These are phyloP conservation scores for Yoshiicerus persimilis DNA, from an alignment of 1,140 invertebrate species.

Conservation along the genomic window DNA sequence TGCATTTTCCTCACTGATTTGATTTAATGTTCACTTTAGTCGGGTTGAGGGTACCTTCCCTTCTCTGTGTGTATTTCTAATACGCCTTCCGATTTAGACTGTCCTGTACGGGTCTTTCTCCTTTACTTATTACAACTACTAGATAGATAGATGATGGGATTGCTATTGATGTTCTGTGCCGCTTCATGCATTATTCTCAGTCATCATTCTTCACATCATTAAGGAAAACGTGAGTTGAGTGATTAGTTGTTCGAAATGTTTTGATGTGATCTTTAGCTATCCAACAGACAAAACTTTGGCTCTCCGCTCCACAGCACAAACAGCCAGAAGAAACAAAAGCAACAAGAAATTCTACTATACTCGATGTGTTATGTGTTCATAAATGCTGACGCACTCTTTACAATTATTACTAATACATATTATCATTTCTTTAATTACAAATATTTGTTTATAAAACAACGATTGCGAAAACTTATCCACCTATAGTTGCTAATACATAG, in stretches of 20 bases:
- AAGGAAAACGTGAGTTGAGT: neutral
- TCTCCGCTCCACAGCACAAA: too few species aligned
- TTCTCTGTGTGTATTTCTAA: neutral
- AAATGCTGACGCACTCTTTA: too few species aligned
- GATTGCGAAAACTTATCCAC: too few species aligned
- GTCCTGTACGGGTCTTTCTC: neutral
- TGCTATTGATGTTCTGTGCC: neutral
- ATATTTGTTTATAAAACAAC: too few species aligned
- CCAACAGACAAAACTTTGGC: neutral
- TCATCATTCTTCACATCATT: constrained; percentile 19
- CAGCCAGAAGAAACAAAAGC: too few species aligned
- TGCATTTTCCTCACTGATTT: neutral
- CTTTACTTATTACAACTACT: neutral
- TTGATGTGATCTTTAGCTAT: neutral
- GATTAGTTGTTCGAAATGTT: neutral
- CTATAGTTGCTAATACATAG: too few species aligned
- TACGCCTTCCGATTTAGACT: neutral
- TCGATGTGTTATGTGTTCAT: too few species aligned
- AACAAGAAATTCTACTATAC: too few species aligned
- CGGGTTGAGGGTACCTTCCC: neutral
- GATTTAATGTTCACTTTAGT: neutral
- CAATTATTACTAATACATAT: too few species aligned
- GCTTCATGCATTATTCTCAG: constrained; percentile 11
- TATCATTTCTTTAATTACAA: too few species aligned
- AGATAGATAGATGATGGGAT: neutral